Evolutionary conservation across 2,113 vertebrate species (phyloP).

Genomic region (Podarcis muralis): DNA sequence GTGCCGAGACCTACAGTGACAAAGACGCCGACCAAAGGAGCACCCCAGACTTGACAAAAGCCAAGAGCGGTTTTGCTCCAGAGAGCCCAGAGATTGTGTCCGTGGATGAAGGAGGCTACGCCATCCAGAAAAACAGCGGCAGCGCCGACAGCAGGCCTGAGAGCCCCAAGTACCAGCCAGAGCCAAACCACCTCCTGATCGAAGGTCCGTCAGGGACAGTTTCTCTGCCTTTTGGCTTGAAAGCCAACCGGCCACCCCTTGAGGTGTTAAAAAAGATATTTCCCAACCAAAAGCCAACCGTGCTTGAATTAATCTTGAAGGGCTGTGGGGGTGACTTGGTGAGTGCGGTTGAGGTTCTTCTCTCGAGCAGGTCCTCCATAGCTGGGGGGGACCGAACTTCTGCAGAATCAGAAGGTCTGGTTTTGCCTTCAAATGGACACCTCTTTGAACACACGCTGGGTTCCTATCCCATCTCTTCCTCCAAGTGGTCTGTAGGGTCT

Average conservation of each 20-base stretch:
- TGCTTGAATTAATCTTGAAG: slow-evolving; percentile 94
- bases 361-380: slow-evolving; percentile 86
- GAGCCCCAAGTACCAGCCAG: slow-evolving; percentile 83
- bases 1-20: slow-evolving; percentile 86
- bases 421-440: slow-evolving; percentile 87
- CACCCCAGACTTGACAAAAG: slow-evolving; percentile 87
- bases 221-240: slow-evolving; percentile 88
- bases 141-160: slow-evolving; percentile 78
- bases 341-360: slow-evolving; percentile 92
- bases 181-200: slow-evolving; percentile 87
- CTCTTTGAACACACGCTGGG: slow-evolving; percentile 90
- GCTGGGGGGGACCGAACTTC: slow-evolving; percentile 75
- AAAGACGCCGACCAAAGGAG: slow-evolving; percentile 88
- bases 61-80: slow-evolving; percentile 85
- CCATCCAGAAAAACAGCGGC: slow-evolving; percentile 75
- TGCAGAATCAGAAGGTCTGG: slow-evolving; percentile 80
- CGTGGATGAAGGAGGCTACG: slow-evolving; percentile 84
- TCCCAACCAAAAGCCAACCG: slow-evolving; percentile 91
- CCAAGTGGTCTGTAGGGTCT: slow-evolving; percentile 97
- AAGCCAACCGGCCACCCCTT: slow-evolving; percentile 91
- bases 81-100: slow-evolving; percentile 87
- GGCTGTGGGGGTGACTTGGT: slow-evolving; percentile 96
- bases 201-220: slow-evolving; percentile 90
- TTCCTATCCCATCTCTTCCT: slow-evolving; percentile 89
- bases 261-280: slow-evolving; percentile 98